Conservation (phyloP, 2,113 vertebrate genomes). For the Hassar affinis region DNA sequence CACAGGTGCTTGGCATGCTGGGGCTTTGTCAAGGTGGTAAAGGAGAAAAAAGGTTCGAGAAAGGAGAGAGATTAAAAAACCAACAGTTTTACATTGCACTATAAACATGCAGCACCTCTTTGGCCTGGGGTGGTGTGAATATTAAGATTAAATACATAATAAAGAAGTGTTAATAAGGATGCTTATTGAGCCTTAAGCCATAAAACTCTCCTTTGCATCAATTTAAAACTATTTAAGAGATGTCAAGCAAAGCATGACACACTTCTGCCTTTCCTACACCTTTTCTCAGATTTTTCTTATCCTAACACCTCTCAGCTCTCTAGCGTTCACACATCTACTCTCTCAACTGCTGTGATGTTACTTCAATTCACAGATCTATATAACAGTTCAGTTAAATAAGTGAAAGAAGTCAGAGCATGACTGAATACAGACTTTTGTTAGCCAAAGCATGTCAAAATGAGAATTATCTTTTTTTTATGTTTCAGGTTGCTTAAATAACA, state of each 20-base stretch:
- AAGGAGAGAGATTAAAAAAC: background rate
- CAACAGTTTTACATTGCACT: background rate
- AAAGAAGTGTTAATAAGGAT: background rate
- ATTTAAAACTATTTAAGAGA: slow-evolving; percentile 11
- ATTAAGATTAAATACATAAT: background rate
- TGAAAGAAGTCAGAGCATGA: background rate
- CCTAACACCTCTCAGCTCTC: background rate
- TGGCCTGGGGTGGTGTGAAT: background rate
- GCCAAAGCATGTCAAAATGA: background rate
- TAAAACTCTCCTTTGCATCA: background rate
- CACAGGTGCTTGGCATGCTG: slow-evolving; percentile 46
- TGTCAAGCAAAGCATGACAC: background rate
- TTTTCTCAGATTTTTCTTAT: background rate
- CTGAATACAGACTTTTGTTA: background rate
- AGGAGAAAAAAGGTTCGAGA: slow-evolving; percentile 6
- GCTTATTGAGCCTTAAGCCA: background rate
- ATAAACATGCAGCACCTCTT: slow-evolving; percentile 1
- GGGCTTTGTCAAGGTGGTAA: background rate
- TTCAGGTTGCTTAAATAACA: background rate
- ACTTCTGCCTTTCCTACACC: background rate
- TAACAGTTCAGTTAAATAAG: slow-evolving; percentile 6
- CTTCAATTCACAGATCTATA: slow-evolving; percentile 2
- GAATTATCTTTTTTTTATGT: background rate
- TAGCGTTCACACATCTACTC: background rate
- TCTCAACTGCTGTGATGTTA: background rate